Evolutionary conservation across 2,113 vertebrate species (phyloP).

Genomic region (Ifrita kowaldi): DNA sequence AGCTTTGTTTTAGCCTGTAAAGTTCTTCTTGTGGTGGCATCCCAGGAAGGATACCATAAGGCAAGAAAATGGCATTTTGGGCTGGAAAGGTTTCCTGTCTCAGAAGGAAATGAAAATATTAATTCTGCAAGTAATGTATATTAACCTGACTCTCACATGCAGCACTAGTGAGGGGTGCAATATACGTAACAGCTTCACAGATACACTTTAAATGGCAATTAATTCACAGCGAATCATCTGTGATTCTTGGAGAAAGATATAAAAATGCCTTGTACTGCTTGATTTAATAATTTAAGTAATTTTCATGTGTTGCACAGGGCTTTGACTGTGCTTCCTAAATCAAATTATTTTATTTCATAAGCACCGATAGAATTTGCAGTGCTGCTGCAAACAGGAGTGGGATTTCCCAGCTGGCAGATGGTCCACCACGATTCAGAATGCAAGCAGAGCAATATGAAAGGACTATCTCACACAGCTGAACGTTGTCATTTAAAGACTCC

Average conservation of each 20-base stretch:
- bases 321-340: not conserved
- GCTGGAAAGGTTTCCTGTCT: not conserved
- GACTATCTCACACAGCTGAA: not conserved
- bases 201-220: not conserved
- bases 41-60: not conserved
- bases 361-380: not conserved
- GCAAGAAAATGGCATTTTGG: not conserved
- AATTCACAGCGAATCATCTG: not conserved
- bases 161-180: not conserved
- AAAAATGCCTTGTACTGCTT: not conserved
- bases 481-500: not conserved
- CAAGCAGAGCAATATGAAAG: not conserved
- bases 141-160: not conserved
- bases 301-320: not conserved
- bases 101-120: not conserved
- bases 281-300: not conserved
- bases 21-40: not conserved
- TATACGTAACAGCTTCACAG: not conserved
- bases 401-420: not conserved
- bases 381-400: not conserved
- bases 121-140: not conserved
- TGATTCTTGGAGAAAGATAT: not conserved
- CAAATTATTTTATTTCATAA: not conserved
- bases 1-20: not conserved
- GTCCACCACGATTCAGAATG: not conserved